phyloP scores from a whole-genome alignment of 2,888 invertebrate genomes.

The Eupithecia subfuscata region DNA sequence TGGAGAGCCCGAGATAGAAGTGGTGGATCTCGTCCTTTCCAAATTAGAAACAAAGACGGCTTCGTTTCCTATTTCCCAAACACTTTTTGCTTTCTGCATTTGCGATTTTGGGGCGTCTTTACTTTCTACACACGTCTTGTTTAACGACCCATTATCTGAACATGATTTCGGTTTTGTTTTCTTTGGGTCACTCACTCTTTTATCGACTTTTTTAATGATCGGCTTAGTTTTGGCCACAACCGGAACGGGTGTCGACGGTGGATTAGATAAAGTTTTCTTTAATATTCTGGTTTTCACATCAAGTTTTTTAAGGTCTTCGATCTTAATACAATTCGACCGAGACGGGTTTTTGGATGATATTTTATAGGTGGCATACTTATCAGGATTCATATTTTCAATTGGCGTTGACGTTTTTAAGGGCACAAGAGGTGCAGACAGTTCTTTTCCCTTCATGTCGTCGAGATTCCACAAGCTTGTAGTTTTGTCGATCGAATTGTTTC shows the following conservation, averaged over 20 bases:
- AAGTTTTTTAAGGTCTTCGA: slow-evolving; percentile 78
- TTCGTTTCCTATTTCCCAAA: slow-evolving; percentile 82
- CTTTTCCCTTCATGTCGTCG: slow-evolving; percentile 83
- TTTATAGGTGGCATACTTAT: slow-evolving; percentile 82
- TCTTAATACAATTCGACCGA: slow-evolving; percentile 71
- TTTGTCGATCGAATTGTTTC: slow-evolving; percentile 80
- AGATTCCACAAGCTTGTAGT: slow-evolving; percentile 85
- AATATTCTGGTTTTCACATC: slow-evolving; percentile 83
- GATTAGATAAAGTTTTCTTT: slow-evolving; percentile 82
- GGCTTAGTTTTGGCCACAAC: slow-evolving; percentile 77
- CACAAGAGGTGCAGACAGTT: slow-evolving; percentile 72
- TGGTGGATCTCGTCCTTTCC: slow-evolving; percentile 79
- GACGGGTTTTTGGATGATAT: slow-evolving; percentile 74
- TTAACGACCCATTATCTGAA: slow-evolving; percentile 73
- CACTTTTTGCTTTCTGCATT: slow-evolving; percentile 82
- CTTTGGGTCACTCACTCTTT: slow-evolving; percentile 72
- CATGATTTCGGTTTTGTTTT: slow-evolving; percentile 74
- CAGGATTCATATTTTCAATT: slow-evolving; percentile 74
- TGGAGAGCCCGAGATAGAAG: slow-evolving; percentile 84
- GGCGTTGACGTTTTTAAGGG: slow-evolving; percentile 63
- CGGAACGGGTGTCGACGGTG: slow-evolving; percentile 79
- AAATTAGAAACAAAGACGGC: slow-evolving; percentile 65
- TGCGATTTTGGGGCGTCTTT: slow-evolving; percentile 70
- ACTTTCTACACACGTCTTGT: slow-evolving; percentile 66
- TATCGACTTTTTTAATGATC: slow-evolving; percentile 72